phyloP scores from a whole-genome alignment of 2,113 vertebrate genomes.

The Apodemus sylvaticus region DNA sequence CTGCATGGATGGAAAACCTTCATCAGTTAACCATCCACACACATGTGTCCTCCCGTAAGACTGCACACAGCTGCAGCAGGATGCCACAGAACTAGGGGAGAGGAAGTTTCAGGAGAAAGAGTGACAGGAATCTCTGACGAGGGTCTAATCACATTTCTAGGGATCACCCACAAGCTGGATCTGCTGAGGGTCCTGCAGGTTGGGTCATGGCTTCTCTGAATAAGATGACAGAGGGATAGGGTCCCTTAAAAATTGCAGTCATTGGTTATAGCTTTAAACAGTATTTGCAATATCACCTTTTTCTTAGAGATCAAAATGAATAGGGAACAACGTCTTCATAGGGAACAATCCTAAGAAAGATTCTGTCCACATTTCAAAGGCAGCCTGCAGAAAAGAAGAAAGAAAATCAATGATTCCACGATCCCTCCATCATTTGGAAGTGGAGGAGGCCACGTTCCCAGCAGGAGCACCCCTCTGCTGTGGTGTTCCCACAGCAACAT shows the following conservation, averaged over 20 bases:
- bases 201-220: not conserved
- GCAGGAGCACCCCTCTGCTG: conserved; percentile 88
- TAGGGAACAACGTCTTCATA: conserved; percentile 59
- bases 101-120: not conserved
- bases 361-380: conserved; percentile 76
- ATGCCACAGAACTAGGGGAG: not conserved
- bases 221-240: not conserved
- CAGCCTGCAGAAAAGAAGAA: conserved; percentile 76
- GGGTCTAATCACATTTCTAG: not conserved
- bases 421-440: conserved; percentile 88
- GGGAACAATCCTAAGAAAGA: conserved; percentile 56
- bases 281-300: not conserved
- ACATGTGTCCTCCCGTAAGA: not conserved
- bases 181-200: not conserved
- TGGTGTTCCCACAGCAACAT: conserved; percentile 85
- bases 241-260: not conserved
- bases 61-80: not conserved
- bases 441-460: conserved; percentile 85
- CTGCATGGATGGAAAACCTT: not conserved
- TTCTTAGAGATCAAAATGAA: not conserved
- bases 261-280: not conserved
- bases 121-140: not conserved
- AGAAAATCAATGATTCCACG: conserved; percentile 85
- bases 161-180: not conserved
- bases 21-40: not conserved